Evolutionary conservation across 1,140 invertebrate species (phyloP).

Genomic region (Panulirus ornatus): DNA sequence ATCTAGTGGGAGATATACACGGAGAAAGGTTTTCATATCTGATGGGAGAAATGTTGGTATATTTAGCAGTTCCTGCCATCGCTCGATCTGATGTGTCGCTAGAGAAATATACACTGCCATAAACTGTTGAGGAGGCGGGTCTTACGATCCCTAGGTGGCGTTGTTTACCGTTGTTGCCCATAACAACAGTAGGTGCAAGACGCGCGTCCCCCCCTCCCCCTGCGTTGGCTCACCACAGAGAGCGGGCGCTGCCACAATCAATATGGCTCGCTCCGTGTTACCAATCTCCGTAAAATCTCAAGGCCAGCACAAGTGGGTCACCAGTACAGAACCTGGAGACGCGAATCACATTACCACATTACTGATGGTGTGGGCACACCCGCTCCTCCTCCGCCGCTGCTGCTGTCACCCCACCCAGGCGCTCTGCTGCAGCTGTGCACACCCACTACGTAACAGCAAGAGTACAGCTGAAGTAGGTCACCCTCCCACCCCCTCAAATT

Average conservation of each 20-base stretch:
- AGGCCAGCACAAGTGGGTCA: conserved; percentile 42
- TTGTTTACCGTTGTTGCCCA: too few relatives aligned
- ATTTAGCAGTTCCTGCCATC: not conserved
- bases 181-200: not conserved
- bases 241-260: conserved; percentile 30
- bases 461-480: too few relatives aligned
- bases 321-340: not conserved
- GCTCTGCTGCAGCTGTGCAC: too few relatives aligned
- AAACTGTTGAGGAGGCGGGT: conserved; percentile 1
- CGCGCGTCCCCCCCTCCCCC: not conserved
- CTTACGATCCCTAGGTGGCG: too few relatives aligned
- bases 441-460: too few relatives aligned
- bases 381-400: too few relatives aligned
- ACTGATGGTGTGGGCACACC: too few relatives aligned
- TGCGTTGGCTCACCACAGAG: not conserved
- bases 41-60: not conserved
- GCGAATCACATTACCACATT: too few relatives aligned
- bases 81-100: conserved; percentile 8
- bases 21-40: not conserved
- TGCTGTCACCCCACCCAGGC: too few relatives aligned
- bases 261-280: conserved; percentile 7
- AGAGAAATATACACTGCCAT: not conserved
- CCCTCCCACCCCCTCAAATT: too few relatives aligned
- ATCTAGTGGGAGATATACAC: not conserved
- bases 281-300: conserved; percentile 26